These are phyloP conservation scores for Rhimphoctona megacephalus DNA, from an alignment of 2,888 invertebrate species.

Conservation along the genomic window DNA sequence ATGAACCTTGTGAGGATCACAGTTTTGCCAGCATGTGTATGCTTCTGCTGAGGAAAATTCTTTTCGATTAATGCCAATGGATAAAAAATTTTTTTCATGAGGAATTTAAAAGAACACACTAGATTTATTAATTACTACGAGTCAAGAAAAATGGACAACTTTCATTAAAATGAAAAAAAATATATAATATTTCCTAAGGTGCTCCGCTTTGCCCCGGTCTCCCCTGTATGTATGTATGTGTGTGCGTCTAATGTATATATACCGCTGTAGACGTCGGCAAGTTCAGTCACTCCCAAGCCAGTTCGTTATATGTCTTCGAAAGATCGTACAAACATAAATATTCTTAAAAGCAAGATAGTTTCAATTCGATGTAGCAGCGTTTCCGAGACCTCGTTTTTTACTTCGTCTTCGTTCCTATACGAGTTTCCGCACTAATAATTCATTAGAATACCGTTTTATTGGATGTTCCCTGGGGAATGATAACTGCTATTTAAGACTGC, in stretches of 20 bases:
- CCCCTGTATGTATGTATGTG: background rate
- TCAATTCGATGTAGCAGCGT: slow-evolving; percentile 2
- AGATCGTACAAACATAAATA: slow-evolving; percentile 39
- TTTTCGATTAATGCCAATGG: background rate
- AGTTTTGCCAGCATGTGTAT: too few species aligned
- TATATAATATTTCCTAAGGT: background rate
- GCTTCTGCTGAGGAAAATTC: too few species aligned
- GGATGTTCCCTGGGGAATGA: background rate
- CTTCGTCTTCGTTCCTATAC: background rate
- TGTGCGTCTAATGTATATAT: background rate
- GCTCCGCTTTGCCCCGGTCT: background rate
- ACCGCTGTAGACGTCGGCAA: background rate
- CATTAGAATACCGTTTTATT: background rate
- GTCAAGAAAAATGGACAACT: background rate
- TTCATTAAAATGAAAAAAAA: background rate
- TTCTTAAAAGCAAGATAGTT: slow-evolving; percentile 29
- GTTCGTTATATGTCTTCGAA: background rate
- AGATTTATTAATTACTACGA: background rate
- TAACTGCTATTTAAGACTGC: background rate
- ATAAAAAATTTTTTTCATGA: background rate
- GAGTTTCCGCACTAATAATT: slow-evolving; percentile 9
- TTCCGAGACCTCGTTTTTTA: background rate
- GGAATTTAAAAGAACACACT: background rate
- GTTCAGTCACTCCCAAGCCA: background rate
- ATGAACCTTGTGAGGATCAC: too few species aligned